A percentile compares a stretch with the other conserved stretches of the same genome.
Conservation (phyloP, 2,888 invertebrate species). For the Aplocera efformata region DNA sequence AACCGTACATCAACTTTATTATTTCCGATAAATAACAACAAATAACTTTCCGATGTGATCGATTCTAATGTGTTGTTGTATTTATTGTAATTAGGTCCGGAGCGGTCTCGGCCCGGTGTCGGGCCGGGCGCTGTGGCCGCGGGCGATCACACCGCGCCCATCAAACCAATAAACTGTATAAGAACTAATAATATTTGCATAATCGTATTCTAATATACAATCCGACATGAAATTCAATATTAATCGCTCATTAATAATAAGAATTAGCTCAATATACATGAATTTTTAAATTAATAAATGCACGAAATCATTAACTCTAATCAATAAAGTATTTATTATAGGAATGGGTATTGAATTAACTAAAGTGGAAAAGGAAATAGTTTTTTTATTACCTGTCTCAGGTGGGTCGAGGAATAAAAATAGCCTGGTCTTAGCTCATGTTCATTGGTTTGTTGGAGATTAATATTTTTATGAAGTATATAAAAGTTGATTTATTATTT, state of each 20-base stretch:
- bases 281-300: conserved; percentile 57
- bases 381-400: conserved; percentile 41
- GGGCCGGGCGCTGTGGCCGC: conserved; percentile 15
- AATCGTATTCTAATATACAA: conserved; percentile 68
- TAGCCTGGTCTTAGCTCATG: conserved; percentile 14
- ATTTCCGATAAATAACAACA: conserved; percentile 73
- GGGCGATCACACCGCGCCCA: conserved; percentile 46
- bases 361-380: conserved; percentile 48
- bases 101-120: conserved; percentile 19
- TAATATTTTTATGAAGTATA: conserved; percentile 21
- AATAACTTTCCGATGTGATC: conserved; percentile 73
- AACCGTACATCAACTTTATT: conserved; percentile 77
- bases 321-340: conserved; percentile 58
- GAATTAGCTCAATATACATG: conserved; percentile 66
- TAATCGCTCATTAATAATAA: conserved; percentile 68
- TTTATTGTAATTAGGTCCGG: conserved; percentile 71
- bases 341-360: conserved; percentile 46
- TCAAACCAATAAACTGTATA: conserved; percentile 71
- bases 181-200: conserved; percentile 77
- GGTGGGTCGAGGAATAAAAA: conserved; percentile 39
- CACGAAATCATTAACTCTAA: conserved; percentile 55
- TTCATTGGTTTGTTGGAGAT: conserved; percentile 17
- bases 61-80: conserved; percentile 73
- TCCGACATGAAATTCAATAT: conserved; percentile 71
- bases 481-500: conserved; percentile 19